Conservation (phyloP, 2,888 invertebrate species). For the Ennomos quercinarius region DNA sequence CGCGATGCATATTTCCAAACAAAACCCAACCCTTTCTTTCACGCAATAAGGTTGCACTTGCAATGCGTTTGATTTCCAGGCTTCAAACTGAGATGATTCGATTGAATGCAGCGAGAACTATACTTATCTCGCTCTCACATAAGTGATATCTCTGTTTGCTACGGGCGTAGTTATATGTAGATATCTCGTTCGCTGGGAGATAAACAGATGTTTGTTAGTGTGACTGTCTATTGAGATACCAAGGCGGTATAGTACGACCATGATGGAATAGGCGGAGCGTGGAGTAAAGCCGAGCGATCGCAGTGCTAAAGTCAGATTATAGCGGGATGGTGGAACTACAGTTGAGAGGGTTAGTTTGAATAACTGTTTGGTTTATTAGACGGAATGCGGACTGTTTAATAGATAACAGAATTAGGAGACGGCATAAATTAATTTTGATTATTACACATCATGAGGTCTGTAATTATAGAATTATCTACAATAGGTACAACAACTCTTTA, state of each 20-base stretch:
- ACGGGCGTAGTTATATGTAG: slow-evolving; percentile 76
- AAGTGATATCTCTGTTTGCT: slow-evolving; percentile 74
- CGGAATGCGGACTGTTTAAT: slow-evolving; percentile 21
- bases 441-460: not conserved
- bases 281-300: slow-evolving; percentile 43
- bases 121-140: slow-evolving; percentile 73
- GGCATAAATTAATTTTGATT: not conserved
- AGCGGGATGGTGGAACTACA: slow-evolving; percentile 47
- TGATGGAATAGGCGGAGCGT: slow-evolving; percentile 82
- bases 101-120: slow-evolving; percentile 74
- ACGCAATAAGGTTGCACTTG: slow-evolving; percentile 77
- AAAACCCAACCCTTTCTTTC: slow-evolving; percentile 67
- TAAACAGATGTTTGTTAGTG: slow-evolving; percentile 76
- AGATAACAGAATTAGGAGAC: slow-evolving; percentile 6
- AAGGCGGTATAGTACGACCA: slow-evolving; percentile 72
- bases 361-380: slow-evolving; percentile 43
- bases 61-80: slow-evolving; percentile 64
- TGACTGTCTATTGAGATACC: slow-evolving; percentile 67
- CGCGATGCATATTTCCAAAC: slow-evolving; percentile 55
- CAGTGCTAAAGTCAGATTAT: slow-evolving; percentile 54
- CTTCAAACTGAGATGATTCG: slow-evolving; percentile 62
- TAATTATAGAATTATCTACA: too few species aligned
- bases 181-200: slow-evolving; percentile 80
- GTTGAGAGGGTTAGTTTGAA: slow-evolving; percentile 45
- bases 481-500: too few species aligned